Evolutionary conservation across 2,888 invertebrate species (phyloP).

Genomic region (Volucella bombylans): DNA sequence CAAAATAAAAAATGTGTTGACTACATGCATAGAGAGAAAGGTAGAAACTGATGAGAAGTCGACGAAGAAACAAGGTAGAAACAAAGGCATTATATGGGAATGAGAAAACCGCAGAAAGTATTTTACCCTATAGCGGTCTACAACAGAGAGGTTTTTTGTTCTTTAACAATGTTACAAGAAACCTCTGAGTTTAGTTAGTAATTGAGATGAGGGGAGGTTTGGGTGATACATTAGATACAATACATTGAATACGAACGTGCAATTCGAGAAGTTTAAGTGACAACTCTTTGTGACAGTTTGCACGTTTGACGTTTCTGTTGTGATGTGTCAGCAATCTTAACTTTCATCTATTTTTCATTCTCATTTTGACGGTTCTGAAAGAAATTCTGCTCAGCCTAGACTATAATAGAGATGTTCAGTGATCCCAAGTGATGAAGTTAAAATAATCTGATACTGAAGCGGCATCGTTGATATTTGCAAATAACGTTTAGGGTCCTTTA

Average conservation of each 20-base stretch:
- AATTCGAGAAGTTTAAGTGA: neutral
- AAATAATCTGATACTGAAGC: too few species aligned
- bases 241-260: neutral
- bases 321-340: neutral
- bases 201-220: neutral
- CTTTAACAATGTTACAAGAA: constrained; percentile 20
- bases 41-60: neutral
- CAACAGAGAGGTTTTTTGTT: constrained; percentile 2
- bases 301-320: neutral
- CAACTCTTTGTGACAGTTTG: neutral
- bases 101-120: constrained; percentile 47
- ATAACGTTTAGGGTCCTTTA: too few species aligned
- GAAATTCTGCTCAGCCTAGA: too few species aligned
- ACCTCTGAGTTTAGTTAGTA: neutral
- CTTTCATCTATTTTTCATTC: too few species aligned
- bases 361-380: too few species aligned
- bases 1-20: neutral
- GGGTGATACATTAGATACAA: too few species aligned
- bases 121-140: constrained; percentile 17
- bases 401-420: too few species aligned
- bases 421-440: too few species aligned
- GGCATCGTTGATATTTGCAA: too few species aligned
- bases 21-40: constrained; percentile 31
- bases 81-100: constrained; percentile 3
- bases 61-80: neutral